Evolutionary conservation across 2,888 invertebrate species (phyloP), one percentile per base, ranked within the genome.

Genomic region (Andrena haemorrhoa): DNA sequence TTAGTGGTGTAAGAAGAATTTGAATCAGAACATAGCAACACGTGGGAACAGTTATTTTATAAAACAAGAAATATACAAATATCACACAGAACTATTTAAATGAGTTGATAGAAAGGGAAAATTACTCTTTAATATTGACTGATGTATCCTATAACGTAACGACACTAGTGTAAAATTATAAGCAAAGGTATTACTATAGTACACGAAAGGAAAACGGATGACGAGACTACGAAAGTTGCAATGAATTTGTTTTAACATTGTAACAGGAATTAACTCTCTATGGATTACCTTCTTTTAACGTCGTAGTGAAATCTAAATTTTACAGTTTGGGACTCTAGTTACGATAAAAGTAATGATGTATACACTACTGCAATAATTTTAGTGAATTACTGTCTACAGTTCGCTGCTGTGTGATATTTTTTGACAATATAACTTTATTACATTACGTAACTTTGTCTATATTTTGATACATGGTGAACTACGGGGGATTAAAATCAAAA

Each of bases 41-140:
- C n/a, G 16, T 71, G 71, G 82, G 58, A 75, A 81, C 68, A 75
- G 16, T 49, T 71, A 65, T 33, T 69, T 68, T 66, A 56, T 75
- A 75, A 71, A 68, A 2, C 58, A 35, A 47, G 53, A 29, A 31
- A 7, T 68, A 58, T 64, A 64, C n/a, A 49, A 60, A 69, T 56
- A 12, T 31, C 10, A 41, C 26, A 56, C 7, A 65, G 31, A 63
- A 20, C n/a, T 31, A 20, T 51, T 61, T 70, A 58, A 35, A 70
- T 58, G 23, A 58, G 6, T 78, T 70, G 16, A 29, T 41, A 23
- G 16, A 20, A 61, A 49, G 47, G 47, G 35, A 60, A 68, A 33
- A n/a, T 74, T 33, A 10, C 6, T 58, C 10, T 64, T 60, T 29
- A 69, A 73, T 69, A 49, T 49, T 65, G 80, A 81, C 81, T 80